A percentile compares a stretch with the other conserved stretches of the same genome.
Conservation (phyloP, 1,140 invertebrate genomes). For the Drosophila ficusphila region DNA sequence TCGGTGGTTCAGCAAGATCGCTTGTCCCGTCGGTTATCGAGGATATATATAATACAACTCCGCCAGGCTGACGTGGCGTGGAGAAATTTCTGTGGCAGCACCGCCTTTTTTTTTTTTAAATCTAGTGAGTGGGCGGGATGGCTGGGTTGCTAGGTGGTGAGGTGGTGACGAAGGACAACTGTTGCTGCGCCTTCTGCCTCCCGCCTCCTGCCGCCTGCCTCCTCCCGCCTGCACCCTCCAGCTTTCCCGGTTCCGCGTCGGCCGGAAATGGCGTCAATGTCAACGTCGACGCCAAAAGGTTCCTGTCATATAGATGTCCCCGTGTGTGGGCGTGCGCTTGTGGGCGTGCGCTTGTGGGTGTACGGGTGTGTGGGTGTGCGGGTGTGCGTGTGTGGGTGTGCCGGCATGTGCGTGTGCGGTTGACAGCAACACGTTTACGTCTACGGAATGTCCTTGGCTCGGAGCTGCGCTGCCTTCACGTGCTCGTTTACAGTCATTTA, state of each 20-base stretch:
- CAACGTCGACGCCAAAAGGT: slow-evolving; percentile 77
- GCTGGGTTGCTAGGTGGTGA: no score
- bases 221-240: no score
- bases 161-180: slow-evolving; percentile 61
- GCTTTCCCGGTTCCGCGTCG: slow-evolving; percentile 29
- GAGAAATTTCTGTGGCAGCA: slow-evolving; percentile 1
- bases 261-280: slow-evolving; percentile 81
- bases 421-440: slow-evolving; percentile 79
- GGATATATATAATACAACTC: slow-evolving; percentile 17
- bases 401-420: slow-evolving; percentile 71
- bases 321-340: slow-evolving; percentile 8
- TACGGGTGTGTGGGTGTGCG: slow-evolving; percentile 17
- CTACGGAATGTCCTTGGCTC: slow-evolving; percentile 55
- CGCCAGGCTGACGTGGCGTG: slow-evolving; percentile 29
- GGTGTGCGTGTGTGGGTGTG: slow-evolving; percentile 29
- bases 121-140: background rate
- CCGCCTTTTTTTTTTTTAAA: no score
- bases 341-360: slow-evolving; percentile 1
- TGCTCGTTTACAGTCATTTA: slow-evolving; percentile 82
- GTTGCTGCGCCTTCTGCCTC: slow-evolving; percentile 41
- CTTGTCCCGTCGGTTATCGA: slow-evolving; percentile 13
- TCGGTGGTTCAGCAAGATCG: slow-evolving; percentile 42
- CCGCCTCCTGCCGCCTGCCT: no score
- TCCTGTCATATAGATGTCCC: slow-evolving; percentile 46
- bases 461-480: slow-evolving; percentile 55